Base-by-base conservation (phyloP, 2,888 invertebrate genomes). In the Colostygia pectinataria region DNA sequence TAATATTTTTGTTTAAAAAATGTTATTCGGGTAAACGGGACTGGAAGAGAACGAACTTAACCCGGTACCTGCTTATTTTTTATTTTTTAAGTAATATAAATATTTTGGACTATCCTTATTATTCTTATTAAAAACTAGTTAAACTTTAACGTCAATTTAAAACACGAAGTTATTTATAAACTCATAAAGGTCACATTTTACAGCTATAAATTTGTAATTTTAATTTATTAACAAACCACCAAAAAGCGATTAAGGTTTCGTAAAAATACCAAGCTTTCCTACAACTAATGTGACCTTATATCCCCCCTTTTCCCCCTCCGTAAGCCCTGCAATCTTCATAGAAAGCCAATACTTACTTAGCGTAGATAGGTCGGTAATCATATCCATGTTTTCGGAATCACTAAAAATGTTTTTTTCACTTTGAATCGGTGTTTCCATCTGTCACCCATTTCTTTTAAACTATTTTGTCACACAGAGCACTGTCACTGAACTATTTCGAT, bases 371-470 rank as follows among this genome's bases (percentile, higher is more conserved):
- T 87, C 88, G 25, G 78, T 74, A 34, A 87, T 83, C 62, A 81
- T 66, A 84, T 90, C 89, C 89, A 90, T 89, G 68, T 74, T 83
- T 63, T 61, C 52, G 60, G 53, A 60, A 68, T 59, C 72, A 70
- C 73, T 66, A 52, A 57, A 45, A 75, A 68, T 66, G 83, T 79
- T 75, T 74, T 80, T 85, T 85, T 88, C 78, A 83, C 83, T 83
- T 80, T 87, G 52, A 77, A 83, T 76, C 84, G 87, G 69, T 83
- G 81, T 70, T 83, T 85, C 44, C 84, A 74, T 58, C 77, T 83
- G 80, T 86, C 87, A 83, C 83, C 89, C 89, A 90, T 90, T 79
- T 83, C 87, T 85, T 71, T 71, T 53, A 69, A 72, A 79, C 81
- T 77, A 73, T 73, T 66, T 61, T 53, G 42, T 64, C 50, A 65